Percentiles rank a stretch among this genome's conserved stretches.
Evolutionary conservation across 2,113 vertebrate species (phyloP).

Genomic region (Crypturellus undulatus): DNA sequence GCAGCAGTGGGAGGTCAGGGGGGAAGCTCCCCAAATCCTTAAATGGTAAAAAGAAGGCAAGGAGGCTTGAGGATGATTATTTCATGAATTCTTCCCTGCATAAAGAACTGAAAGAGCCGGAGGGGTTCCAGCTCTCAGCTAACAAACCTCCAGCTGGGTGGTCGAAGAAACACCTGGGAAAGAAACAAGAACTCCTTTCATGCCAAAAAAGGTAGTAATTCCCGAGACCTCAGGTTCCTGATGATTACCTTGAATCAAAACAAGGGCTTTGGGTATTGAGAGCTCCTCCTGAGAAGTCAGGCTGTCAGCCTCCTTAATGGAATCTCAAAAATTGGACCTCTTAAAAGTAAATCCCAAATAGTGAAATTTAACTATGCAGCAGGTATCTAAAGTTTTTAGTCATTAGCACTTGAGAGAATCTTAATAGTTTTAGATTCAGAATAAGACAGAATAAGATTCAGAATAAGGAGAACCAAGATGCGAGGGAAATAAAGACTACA

Average conservation of each 20-base stretch:
- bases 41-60: background rate
- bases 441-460: background rate
- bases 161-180: background rate
- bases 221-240: background rate
- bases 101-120: background rate
- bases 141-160: conserved; percentile 5
- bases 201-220: background rate
- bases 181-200: background rate
- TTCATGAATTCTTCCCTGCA: background rate
- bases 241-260: background rate
- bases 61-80: background rate
- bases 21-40: background rate
- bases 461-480: background rate
- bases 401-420: background rate
- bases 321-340: background rate
- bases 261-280: background rate
- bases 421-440: background rate
- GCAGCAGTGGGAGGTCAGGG: too few species aligned
- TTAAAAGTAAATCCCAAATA: background rate
- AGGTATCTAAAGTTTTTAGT: background rate
- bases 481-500: background rate
- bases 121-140: background rate
- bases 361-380: background rate
- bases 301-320: background rate
- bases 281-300: background rate